A percentile compares a stretch with the other conserved stretches of the same genome.
Conservation (phyloP, 2,888 invertebrate genomes). For the Eupithecia dodoneata region DNA sequence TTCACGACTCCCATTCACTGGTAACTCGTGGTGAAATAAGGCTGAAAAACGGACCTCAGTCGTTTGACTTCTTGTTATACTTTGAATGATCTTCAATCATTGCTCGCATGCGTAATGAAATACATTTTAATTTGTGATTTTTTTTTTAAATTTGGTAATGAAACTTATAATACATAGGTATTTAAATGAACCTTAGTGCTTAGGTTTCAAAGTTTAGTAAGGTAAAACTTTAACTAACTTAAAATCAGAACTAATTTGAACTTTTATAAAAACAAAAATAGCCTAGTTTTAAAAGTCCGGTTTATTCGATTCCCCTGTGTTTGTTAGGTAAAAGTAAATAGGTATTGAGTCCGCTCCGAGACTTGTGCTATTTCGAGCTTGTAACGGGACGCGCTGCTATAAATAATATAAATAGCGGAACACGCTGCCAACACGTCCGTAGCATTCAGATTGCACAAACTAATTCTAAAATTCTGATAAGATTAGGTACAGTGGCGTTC, state of each 20-base stretch:
- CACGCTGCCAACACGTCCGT: conserved; percentile 43
- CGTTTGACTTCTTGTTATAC: too few species aligned
- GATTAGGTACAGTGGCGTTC: too few species aligned
- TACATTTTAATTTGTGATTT: not conserved
- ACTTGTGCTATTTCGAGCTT: conserved; percentile 48
- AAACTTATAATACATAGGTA: too few species aligned
- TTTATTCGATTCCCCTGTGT: not conserved
- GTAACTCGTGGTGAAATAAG: not conserved
- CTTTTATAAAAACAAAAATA: not conserved
- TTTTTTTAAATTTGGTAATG: not conserved
- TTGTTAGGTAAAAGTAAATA: not conserved
- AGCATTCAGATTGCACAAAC: conserved; percentile 24
- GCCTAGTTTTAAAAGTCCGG: not conserved
- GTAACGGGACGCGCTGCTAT: conserved; percentile 46
- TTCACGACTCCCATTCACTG: not conserved
- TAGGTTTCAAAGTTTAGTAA: too few species aligned
- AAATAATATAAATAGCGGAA: conserved; percentile 34
- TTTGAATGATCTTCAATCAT: not conserved
- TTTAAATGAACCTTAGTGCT: too few species aligned
- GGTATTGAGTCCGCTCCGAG: conserved; percentile 15
- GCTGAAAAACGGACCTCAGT: too few species aligned
- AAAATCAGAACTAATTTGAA: not conserved
- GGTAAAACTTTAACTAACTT: too few species aligned
- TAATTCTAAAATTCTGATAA: not conserved
- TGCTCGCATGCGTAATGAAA: not conserved